phyloP scores from a whole-genome alignment of 2,888 invertebrate species.

The Parasteatoda lunata region DNA sequence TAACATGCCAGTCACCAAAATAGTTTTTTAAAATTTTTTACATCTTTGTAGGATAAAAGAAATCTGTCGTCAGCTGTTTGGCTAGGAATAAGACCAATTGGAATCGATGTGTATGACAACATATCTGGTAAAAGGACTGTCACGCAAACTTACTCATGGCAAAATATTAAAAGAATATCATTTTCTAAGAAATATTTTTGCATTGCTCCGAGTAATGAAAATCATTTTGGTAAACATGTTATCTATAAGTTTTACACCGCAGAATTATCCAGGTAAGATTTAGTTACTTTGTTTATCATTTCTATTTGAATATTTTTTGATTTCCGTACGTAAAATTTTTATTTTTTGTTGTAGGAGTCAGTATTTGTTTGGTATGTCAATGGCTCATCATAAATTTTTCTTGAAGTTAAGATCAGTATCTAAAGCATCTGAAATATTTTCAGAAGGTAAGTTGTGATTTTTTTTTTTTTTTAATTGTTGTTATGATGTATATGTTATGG shows the following conservation, averaged over 20 bases:
- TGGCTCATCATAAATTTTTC: conserved; percentile 68
- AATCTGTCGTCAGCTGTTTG: conserved; percentile 58
- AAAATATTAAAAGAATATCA: conserved; percentile 63
- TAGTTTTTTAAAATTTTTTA: background rate
- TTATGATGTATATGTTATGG: background rate
- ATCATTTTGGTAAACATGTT: conserved; percentile 54
- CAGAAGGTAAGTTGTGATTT: background rate
- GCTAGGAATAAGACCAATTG: conserved; percentile 57
- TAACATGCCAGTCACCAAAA: background rate
- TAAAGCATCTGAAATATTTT: conserved; percentile 64
- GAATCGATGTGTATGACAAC: conserved; percentile 66
- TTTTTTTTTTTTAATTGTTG: background rate
- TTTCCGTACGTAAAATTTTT: background rate
- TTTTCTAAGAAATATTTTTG: conserved; percentile 67
- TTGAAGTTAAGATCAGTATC: conserved; percentile 55
- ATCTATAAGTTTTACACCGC: conserved; percentile 64
- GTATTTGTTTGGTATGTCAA: conserved; percentile 68
- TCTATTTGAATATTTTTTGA: background rate
- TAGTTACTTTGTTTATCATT: background rate
- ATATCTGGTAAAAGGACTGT: conserved; percentile 47
- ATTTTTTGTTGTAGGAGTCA: conserved; percentile 47
- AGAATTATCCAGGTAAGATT: conserved; percentile 32
- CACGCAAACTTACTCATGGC: conserved; percentile 66
- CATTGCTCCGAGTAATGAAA: conserved; percentile 62
- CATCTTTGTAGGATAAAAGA: conserved; percentile 53